Evolutionary conservation across 2,113 vertebrate species (phyloP).

Genomic region (Physeter macrocephalus): DNA sequence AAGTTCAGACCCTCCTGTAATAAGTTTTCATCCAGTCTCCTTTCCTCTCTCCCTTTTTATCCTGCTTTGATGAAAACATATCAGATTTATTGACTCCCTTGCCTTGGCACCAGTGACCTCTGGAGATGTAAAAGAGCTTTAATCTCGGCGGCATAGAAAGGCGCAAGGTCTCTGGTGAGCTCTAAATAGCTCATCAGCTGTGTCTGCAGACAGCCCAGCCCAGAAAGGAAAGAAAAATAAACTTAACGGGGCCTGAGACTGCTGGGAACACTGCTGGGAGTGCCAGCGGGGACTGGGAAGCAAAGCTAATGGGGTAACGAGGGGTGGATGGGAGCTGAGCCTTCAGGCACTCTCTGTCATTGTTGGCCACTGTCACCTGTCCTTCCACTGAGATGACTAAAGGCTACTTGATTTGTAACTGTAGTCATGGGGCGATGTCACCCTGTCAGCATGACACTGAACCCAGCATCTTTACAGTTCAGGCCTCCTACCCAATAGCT

Average conservation of each 20-base stretch:
- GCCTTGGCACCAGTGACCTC: constrained; percentile 22
- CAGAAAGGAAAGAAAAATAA: constrained; percentile 64
- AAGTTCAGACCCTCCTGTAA: not conserved
- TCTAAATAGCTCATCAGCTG: constrained; percentile 68
- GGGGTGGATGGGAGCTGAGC: constrained; percentile 59
- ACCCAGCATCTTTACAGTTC: constrained; percentile 62
- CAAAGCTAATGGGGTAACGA: not conserved
- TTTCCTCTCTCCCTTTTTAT: not conserved
- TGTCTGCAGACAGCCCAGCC: constrained; percentile 64
- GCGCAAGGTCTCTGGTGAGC: constrained; percentile 55
- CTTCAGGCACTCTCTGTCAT: constrained; percentile 54
- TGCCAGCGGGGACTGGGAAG: constrained; percentile 39
- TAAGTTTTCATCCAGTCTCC: not conserved
- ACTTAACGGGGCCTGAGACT: not conserved
- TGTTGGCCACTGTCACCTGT: constrained; percentile 9
- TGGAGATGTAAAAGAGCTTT: not conserved
- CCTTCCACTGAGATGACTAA: constrained; percentile 17
- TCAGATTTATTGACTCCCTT: constrained; percentile 23
- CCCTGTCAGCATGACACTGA: constrained; percentile 58
- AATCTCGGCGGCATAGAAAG: not conserved
- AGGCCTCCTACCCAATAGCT: constrained; percentile 40
- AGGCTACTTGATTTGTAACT: constrained; percentile 59
- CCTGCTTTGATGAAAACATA: constrained; percentile 23
- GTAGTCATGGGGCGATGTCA: constrained; percentile 66
- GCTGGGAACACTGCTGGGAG: constrained; percentile 39